Base-by-base conservation (phyloP, 2,113 vertebrate species). In the Tragulus kanchil region DNA sequence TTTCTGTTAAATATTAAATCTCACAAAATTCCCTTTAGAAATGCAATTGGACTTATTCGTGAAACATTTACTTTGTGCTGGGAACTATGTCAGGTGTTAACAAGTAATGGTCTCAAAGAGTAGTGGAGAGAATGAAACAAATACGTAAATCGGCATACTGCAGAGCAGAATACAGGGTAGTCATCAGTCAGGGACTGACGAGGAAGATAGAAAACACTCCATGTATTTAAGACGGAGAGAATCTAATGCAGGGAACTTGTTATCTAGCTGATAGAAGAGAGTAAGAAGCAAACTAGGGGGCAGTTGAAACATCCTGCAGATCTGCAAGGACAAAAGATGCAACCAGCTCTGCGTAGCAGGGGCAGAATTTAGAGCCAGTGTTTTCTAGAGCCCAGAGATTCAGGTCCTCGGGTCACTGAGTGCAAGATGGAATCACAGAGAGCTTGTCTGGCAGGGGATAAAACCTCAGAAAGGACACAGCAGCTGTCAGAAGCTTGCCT, bases 1-100 rank as follows among this genome's bases (percentile, higher is more conserved):
- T 96, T 97, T 81, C 36, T 23, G 81, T 85, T 82, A 88, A 97
- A 71, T 87, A 92, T 82, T 87, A 92, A 94, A 90, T n/a, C 64
- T 95, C 23, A 91, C 73, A 90, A 95, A 85, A 87, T 19, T 85
- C 17, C 42, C 45, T 67, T 95, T 82, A 85, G 89, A 96, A 89
- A 86, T 42, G 36, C 16, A 86, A 31, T 71, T 79, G 36, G 28
- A 75, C n/a, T 8, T 61, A 12, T 87, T 67, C 23, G 56, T 92
- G 94, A 94, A 86, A 95, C 12, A 14, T 61, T 84, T 93, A 59
- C 59, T 75, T 73, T 75, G 62, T 92, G 26, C 10, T 65, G 26
- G 83, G 48, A 8, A 59, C 28, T 25, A 4, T 21, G 59, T 14
- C 52, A 65, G 42, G 45, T 64, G 31, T 48, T 62, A 69, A 69